phyloP scores from a whole-genome alignment of 2,888 invertebrate genomes.

The Temnothorax unifasciatus region DNA sequence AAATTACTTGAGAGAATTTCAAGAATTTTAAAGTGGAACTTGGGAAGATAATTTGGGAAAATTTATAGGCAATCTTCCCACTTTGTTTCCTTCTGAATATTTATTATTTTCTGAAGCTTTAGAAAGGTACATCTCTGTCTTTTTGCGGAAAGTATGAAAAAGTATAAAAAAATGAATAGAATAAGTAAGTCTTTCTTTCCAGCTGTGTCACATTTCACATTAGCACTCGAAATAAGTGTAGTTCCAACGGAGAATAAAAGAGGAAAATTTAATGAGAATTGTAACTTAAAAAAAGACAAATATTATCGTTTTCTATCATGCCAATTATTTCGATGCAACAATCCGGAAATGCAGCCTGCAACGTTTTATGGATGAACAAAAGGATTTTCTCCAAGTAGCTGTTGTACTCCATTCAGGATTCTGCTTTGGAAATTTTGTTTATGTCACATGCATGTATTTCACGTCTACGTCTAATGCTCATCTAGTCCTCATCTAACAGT shows the following conservation, averaged over 20 bases:
- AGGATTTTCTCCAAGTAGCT: background rate
- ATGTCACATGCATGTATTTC: background rate
- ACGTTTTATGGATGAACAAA: background rate
- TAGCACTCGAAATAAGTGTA: background rate
- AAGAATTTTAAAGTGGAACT: background rate
- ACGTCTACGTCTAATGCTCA: background rate
- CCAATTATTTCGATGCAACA: background rate
- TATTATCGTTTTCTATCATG: background rate
- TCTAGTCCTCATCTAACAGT: background rate
- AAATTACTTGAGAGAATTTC: background rate
- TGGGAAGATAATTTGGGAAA: background rate
- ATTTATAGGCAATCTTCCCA: background rate
- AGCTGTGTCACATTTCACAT: background rate
- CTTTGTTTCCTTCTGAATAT: background rate
- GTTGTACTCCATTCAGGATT: background rate
- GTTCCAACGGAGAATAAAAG: background rate
- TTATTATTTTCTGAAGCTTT: background rate
- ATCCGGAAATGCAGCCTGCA: background rate
- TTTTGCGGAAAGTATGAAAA: background rate
- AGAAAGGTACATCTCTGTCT: background rate
- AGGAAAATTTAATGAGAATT: background rate
- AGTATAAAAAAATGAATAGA: background rate
- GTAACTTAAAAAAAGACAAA: background rate
- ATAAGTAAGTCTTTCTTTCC: background rate
- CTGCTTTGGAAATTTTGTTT: background rate